These are phyloP conservation scores for Pilophorus perplexus DNA, from an alignment of 2,888 invertebrate species.

Conservation along the genomic window DNA sequence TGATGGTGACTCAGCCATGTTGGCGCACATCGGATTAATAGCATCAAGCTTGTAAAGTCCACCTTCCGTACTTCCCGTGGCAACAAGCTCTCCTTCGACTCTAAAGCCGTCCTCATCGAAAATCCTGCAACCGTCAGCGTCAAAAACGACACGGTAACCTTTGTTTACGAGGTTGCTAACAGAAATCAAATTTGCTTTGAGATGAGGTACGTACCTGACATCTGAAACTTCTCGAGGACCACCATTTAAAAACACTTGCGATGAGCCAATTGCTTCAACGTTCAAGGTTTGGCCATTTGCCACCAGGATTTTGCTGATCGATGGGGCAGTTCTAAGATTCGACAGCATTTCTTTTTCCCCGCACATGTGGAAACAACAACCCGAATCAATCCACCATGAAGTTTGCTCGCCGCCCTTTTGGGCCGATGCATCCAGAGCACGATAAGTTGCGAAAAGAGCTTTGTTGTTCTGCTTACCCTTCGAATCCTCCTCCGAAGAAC, in stretches of 20 bases:
- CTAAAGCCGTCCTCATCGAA: not conserved
- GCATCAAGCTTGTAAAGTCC: conserved; percentile 8
- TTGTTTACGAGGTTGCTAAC: conserved; percentile 47
- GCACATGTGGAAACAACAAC: no score
- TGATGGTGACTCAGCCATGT: not conserved
- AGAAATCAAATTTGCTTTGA: conserved; percentile 48
- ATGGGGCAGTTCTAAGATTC: not conserved
- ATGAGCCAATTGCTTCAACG: not conserved
- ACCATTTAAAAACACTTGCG: not conserved
- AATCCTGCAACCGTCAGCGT: not conserved
- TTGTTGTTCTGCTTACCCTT: not conserved
- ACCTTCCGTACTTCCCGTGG: not conserved
- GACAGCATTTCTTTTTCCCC: not conserved
- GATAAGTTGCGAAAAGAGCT: no score
- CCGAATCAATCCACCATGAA: no score
- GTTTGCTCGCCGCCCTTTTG: no score
- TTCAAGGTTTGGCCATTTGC: conserved; percentile 8
- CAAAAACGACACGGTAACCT: conserved; percentile 32
- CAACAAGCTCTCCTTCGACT: not conserved
- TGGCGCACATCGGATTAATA: not conserved
- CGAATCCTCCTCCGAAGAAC: not conserved
- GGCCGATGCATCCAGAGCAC: no score
- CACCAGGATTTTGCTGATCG: not conserved
- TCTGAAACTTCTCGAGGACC: conserved; percentile 31
- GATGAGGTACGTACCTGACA: conserved; percentile 31